These are phyloP conservation scores for Endotricha flammealis DNA, from an alignment of 2,888 invertebrate species.

Conservation along the genomic window DNA sequence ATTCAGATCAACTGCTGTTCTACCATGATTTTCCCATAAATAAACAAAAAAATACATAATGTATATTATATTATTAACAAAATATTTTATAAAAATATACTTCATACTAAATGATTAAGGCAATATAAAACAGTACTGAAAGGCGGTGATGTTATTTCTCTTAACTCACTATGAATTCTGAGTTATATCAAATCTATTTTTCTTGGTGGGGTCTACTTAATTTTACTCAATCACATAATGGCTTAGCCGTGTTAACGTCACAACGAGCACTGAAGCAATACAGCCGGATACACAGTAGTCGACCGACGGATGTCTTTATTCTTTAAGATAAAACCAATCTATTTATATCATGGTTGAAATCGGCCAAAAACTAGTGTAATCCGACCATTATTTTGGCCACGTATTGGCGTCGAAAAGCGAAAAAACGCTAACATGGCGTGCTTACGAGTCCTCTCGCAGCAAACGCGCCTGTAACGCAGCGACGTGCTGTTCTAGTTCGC, in stretches of 20 bases:
- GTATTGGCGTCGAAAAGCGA: slow-evolving; percentile 4
- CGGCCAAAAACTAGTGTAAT: background rate
- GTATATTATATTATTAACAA: background rate
- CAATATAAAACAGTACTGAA: background rate
- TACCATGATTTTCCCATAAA: background rate
- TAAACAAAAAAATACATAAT: background rate
- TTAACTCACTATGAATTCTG: background rate
- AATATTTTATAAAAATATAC: background rate
- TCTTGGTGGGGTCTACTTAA: slow-evolving; percentile 6
- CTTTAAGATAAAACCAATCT: too few species aligned
- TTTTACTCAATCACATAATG: slow-evolving; percentile 4
- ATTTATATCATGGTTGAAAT: too few species aligned
- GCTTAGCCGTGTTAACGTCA: slow-evolving; percentile 6
- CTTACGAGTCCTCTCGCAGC: slow-evolving; percentile 39
- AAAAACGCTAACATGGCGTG: background rate
- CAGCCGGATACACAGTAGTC: background rate
- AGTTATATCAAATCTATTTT: background rate
- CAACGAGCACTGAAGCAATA: slow-evolving; percentile 1
- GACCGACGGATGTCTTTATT: background rate
- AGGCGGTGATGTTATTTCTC: background rate
- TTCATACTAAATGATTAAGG: background rate
- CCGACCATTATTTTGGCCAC: slow-evolving; percentile 1
- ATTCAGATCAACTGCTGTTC: slow-evolving; percentile 1
- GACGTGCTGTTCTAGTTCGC: slow-evolving; percentile 88
- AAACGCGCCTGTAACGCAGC: slow-evolving; percentile 75